Conservation (phyloP, 2,797 vertebrate genomes). For the Hippoglossus hippoglossus region DNA sequence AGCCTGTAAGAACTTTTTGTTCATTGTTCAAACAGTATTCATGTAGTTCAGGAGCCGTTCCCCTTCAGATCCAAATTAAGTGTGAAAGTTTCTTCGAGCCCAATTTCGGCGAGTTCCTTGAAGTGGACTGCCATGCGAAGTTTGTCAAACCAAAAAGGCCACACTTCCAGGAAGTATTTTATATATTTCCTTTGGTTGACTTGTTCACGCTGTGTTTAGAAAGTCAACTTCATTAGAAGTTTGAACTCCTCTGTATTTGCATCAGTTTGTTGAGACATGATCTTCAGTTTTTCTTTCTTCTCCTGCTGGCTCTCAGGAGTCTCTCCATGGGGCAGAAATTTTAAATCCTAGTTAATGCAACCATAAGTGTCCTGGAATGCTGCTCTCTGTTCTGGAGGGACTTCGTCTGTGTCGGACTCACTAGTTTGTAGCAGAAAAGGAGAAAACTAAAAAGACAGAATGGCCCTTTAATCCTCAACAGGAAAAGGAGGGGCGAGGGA, state of each 20-base stretch:
- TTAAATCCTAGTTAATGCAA: slow-evolving; percentile 9
- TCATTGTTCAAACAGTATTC: slow-evolving; percentile 15
- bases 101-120: slow-evolving; percentile 10
- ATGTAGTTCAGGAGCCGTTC: slow-evolving; percentile 30
- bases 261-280: slow-evolving; percentile 22
- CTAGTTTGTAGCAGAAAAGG: slow-evolving; percentile 17
- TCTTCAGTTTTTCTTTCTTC: slow-evolving; percentile 22
- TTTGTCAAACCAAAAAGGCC: slow-evolving; percentile 29
- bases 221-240: slow-evolving; percentile 30
- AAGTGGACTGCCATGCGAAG: slow-evolving; percentile 41
- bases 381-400: slow-evolving; percentile 30
- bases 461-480: not conserved
- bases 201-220: slow-evolving; percentile 36
- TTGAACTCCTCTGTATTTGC: slow-evolving; percentile 33
- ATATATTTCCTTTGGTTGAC: slow-evolving; percentile 36
- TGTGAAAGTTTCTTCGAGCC: slow-evolving; percentile 37
- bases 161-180: slow-evolving; percentile 22
- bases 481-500: slow-evolving; percentile 27
- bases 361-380: slow-evolving; percentile 31
- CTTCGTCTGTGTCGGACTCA: slow-evolving; percentile 7
- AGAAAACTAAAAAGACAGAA: no score
- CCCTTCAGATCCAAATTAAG: slow-evolving; percentile 37
- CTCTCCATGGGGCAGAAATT: slow-evolving; percentile 24
- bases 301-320: slow-evolving; percentile 21
- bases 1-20: slow-evolving; percentile 32